Evolutionary conservation across 2,888 invertebrate genomes (phyloP).

Genomic region (Thereva unica): DNA sequence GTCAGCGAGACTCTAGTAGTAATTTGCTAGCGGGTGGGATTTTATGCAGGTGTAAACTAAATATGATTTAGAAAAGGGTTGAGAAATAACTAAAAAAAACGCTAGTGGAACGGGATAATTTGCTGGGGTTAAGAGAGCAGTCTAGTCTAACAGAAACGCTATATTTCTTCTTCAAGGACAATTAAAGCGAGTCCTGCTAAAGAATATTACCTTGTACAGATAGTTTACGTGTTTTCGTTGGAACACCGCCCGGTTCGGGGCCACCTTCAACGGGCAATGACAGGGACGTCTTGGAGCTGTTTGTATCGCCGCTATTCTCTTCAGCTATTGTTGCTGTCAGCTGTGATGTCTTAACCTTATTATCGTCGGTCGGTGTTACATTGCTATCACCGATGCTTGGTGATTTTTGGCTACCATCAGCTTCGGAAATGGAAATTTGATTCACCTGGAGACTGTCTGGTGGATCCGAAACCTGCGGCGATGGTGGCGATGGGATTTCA

Average conservation of each 20-base stretch:
- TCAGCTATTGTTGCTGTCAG: slow-evolving; percentile 48
- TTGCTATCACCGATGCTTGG: slow-evolving; percentile 40
- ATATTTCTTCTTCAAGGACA: background rate
- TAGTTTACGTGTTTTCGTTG: slow-evolving; percentile 53
- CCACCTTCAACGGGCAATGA: slow-evolving; percentile 47
- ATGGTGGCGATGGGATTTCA: slow-evolving; percentile 41
- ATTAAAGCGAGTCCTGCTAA: background rate
- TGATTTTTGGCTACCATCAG: slow-evolving; percentile 36
- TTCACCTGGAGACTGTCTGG: slow-evolving; percentile 36
- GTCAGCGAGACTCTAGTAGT: too few species aligned
- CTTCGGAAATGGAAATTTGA: slow-evolving; percentile 39
- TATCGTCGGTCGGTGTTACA: slow-evolving; percentile 39
- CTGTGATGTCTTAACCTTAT: slow-evolving; percentile 38
- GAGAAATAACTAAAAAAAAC: too few species aligned
- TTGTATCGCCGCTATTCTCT: slow-evolving; percentile 36
- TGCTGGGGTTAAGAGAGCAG: too few species aligned
- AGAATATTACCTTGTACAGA: slow-evolving; percentile 55
- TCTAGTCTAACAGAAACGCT: slow-evolving; percentile 1
- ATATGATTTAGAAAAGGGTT: too few species aligned
- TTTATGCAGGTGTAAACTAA: too few species aligned
- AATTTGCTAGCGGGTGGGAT: too few species aligned
- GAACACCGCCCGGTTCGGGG: slow-evolving; percentile 46
- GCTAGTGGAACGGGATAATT: too few species aligned
- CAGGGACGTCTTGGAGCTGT: slow-evolving; percentile 50
- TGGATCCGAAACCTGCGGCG: slow-evolving; percentile 22